Evolutionary conservation across 2,797 vertebrate species (phyloP).

Genomic region (Sus cebifrons): DNA sequence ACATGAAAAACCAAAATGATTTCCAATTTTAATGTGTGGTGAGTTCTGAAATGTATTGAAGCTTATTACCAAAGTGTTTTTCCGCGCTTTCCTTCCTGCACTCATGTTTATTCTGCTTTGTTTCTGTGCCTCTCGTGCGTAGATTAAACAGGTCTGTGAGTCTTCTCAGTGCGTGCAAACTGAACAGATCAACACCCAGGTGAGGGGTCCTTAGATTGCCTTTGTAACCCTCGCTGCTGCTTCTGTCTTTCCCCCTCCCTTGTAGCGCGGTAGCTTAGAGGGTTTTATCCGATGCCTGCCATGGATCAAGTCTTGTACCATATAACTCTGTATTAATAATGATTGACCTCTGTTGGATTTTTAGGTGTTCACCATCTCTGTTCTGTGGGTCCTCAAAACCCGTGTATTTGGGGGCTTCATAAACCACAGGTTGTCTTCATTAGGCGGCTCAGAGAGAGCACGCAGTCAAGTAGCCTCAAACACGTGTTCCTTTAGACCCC

Average conservation of each 20-base stretch:
- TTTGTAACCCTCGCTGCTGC: conserved; percentile 48
- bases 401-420: neutral
- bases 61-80: neutral
- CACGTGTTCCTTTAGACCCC: neutral
- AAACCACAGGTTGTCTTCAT: neutral
- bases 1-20: neutral
- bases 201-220: conserved; percentile 81
- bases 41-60: conserved; percentile 74
- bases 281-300: neutral
- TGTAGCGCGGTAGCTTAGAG: neutral
- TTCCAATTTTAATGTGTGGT: conserved; percentile 68
- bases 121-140: conserved; percentile 85
- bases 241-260: conserved; percentile 62
- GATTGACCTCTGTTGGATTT: neutral
- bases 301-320: neutral
- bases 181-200: conserved; percentile 86
- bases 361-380: conserved; percentile 9
- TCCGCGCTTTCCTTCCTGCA: conserved; percentile 66
- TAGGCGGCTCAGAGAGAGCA: neutral
- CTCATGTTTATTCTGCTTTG: conserved; percentile 87
- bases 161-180: conserved; percentile 88
- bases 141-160: conserved; percentile 89
- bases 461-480: neutral
- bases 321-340: neutral
- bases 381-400: neutral